Conservation (phyloP, 2,113 vertebrate species). For the Budorcas taxicolor region DNA sequence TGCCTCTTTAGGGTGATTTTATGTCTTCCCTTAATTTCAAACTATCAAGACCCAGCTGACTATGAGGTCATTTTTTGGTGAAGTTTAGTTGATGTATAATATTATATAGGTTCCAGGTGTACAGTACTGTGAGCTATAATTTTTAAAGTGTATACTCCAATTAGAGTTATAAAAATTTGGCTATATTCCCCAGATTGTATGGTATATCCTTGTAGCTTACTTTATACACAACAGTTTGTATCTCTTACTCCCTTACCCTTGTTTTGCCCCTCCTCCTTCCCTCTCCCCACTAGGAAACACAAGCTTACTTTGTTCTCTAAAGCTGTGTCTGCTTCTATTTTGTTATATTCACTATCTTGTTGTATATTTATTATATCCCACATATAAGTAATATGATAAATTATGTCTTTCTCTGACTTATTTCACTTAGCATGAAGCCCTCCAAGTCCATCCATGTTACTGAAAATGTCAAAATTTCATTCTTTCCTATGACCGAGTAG, state of each 20-base stretch:
- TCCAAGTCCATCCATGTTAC: neutral
- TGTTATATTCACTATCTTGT: neutral
- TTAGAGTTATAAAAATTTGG: neutral
- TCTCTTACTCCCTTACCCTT: neutral
- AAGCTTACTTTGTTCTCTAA: neutral
- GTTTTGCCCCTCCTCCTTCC: neutral
- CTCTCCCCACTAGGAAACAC: neutral
- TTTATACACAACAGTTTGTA: neutral
- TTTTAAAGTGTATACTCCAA: neutral
- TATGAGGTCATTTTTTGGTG: neutral
- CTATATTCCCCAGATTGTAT: neutral
- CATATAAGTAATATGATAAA: neutral
- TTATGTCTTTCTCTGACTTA: neutral
- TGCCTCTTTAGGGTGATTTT: no score
- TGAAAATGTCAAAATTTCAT: neutral
- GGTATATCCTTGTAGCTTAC: neutral
- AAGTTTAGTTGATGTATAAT: neutral
- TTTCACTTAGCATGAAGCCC: neutral
- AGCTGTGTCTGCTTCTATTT: neutral
- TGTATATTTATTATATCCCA: neutral
- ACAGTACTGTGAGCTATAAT: neutral
- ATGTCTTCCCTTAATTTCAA: neutral
- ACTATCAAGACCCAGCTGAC: neutral
- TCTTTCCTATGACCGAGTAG: neutral
- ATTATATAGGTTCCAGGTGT: neutral